Evolutionary conservation across 2,113 vertebrate genomes (phyloP).

Genomic region (Nymphicus hollandicus): DNA sequence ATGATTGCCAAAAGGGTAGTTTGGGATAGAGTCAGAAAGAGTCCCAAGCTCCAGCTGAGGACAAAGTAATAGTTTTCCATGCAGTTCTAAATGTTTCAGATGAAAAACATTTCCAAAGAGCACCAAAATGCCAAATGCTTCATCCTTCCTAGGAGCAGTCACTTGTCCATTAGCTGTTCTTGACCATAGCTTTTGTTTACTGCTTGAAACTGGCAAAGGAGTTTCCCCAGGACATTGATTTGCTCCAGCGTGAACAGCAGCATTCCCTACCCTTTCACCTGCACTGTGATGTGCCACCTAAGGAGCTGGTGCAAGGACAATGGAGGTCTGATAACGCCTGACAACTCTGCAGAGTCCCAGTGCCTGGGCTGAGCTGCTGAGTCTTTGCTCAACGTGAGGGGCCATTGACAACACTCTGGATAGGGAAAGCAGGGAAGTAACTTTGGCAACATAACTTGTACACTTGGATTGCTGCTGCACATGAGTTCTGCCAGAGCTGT

Average conservation of each 20-base stretch:
- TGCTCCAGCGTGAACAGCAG: fast-evolving
- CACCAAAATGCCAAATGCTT: not conserved
- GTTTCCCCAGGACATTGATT: not conserved
- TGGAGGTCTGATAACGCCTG: not conserved
- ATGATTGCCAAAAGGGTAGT: not conserved
- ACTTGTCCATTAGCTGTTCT: not conserved
- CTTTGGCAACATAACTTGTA: not conserved
- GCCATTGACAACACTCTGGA: not conserved
- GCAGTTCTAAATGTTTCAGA: not conserved
- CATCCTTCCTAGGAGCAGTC: not conserved
- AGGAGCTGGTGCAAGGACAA: fast-evolving
- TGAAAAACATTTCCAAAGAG: not conserved
- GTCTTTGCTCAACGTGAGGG: not conserved
- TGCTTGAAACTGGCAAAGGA: not conserved
- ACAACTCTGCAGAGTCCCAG: not conserved
- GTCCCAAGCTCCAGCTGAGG: not conserved
- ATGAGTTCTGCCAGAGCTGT: not conserved
- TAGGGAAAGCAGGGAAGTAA: not conserved
- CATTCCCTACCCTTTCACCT: not conserved
- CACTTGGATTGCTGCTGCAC: fast-evolving
- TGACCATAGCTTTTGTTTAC: not conserved
- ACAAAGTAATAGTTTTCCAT: not conserved
- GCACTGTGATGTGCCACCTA: not conserved
- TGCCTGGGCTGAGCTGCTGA: not conserved
- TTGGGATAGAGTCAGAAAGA: not conserved